A percentile compares a stretch with the other conserved stretches of the same genome.
phyloP scores from a whole-genome alignment of 2,113 vertebrate genomes.

The Oenanthe oenanthe region DNA sequence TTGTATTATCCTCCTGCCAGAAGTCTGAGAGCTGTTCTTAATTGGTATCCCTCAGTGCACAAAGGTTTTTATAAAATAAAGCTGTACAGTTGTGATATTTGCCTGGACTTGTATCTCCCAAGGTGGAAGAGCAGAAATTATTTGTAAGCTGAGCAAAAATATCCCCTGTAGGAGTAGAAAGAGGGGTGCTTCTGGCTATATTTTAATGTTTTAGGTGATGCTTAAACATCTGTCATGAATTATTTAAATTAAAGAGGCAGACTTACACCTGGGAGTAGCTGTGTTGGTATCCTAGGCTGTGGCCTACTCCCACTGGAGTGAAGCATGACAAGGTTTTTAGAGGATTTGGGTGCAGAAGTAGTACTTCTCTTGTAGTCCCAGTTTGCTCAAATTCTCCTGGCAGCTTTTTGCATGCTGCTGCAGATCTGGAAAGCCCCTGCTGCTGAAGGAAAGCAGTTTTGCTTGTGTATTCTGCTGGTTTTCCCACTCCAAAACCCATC shows the following conservation, averaged over 20 bases:
- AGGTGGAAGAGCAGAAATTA: conserved; percentile 25
- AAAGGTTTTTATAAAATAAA: conserved; percentile 25
- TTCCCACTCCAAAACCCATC: not conserved
- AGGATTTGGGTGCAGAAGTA: not conserved
- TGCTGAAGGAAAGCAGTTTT: conserved; percentile 15
- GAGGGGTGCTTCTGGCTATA: not conserved
- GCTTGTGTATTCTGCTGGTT: not conserved
- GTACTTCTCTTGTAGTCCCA: not conserved
- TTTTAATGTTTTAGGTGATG: conserved; percentile 1
- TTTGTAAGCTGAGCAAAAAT: conserved; percentile 29
- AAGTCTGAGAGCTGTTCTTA: conserved; percentile 31
- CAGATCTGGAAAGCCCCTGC: not conserved
- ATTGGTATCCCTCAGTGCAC: not conserved
- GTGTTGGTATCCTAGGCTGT: not conserved
- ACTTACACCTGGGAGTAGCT: not conserved
- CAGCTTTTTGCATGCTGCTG: not conserved
- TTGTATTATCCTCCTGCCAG: not conserved
- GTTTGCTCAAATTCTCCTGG: not conserved
- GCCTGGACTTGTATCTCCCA: not conserved
- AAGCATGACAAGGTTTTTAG: not conserved
- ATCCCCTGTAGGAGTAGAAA: not conserved
- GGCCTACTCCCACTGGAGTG: not conserved
- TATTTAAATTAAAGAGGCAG: not conserved
- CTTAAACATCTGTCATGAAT: conserved; percentile 20
- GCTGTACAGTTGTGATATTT: conserved; percentile 3